Evolutionary conservation across 2,797 vertebrate genomes (phyloP), one percentile per base, ranked within the genome.

Genomic region (Xiphorhynchus erythropygius): DNA sequence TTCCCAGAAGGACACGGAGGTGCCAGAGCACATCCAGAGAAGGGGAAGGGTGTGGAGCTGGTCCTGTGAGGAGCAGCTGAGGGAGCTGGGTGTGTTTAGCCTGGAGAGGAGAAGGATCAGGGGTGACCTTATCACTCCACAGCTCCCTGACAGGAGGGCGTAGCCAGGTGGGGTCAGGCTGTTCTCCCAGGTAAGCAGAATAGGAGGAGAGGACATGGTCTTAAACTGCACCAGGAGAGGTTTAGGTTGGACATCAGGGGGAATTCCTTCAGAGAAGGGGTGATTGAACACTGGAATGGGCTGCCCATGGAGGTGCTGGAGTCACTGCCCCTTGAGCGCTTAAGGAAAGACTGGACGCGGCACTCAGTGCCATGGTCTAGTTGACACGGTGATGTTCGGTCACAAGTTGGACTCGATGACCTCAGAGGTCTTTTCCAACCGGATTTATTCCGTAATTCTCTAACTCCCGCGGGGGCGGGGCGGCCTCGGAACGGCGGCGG

Each of bases 241-340:
- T 47, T 55, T 30, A 62, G 7, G 6, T 5, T 17, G n/a, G 13
- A 30, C n/a, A 33, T 25, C 11, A 1, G 47, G 24, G 17, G 21
- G 3, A 33, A 69, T 17, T 69, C 2, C 21, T 55, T 15, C 17
- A 33, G 30, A 47, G 17, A 24, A 53, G 41, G 16, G 10, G 11
- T 39, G 19, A 18, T 30, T 30, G 18, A 17, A 60, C 9, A 14
- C 5, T 25, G 33, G 19, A 62, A 55, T 12, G 30, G 33, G 11
- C 33, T 33, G 25, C 33, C 30, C 30, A 14, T 8, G 41, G 30
- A 25, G 13, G 4, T 8, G 24, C 3, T 17, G 19, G 9, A 53
- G 24, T 33, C 7, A 9, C 13, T 2, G 0, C 7, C 39, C 17
- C 28, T 33, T 24, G 16, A 28, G 4, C 9, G 39, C 19, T 46